These are phyloP conservation scores for Calliopum simillimum DNA, from an alignment of 2,888 invertebrate species.

Conservation along the genomic window DNA sequence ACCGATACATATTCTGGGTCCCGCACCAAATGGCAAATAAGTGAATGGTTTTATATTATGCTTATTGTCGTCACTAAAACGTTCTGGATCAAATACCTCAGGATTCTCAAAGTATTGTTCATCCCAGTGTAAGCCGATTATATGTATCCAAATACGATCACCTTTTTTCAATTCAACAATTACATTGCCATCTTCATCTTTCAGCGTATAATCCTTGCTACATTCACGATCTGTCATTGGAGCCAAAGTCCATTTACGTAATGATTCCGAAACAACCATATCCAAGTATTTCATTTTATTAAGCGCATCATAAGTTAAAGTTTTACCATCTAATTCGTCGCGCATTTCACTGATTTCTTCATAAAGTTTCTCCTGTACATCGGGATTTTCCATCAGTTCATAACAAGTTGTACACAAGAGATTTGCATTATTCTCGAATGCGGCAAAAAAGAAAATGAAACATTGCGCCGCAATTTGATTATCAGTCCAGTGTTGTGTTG, in stretches of 20 bases:
- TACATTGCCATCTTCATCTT: conserved; percentile 66
- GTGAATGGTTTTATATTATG: conserved; percentile 64
- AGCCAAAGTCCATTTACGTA: conserved; percentile 67
- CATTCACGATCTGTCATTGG: conserved; percentile 67
- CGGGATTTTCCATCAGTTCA: conserved; percentile 70
- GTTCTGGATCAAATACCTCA: conserved; percentile 70
- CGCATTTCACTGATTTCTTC: conserved; percentile 69
- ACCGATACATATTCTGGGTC: conserved; percentile 74
- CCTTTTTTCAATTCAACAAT: conserved; percentile 55
- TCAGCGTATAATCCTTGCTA: conserved; percentile 64
- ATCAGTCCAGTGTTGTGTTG: conserved; percentile 44
- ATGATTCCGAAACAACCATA: conserved; percentile 70
- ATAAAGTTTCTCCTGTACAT: conserved; percentile 69
- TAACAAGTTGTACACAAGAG: conserved; percentile 68
- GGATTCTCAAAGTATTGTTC: conserved; percentile 70
- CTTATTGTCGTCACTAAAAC: conserved; percentile 71
- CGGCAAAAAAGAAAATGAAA: conserved; percentile 69
- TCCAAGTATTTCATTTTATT: conserved; percentile 72
- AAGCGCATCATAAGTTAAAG: conserved; percentile 69
- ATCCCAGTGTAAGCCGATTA: conserved; percentile 68
- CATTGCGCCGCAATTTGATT: conserved; percentile 68
- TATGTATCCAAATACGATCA: conserved; percentile 66
- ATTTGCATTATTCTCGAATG: conserved; percentile 65
- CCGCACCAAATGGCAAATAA: conserved; percentile 71
- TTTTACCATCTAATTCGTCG: conserved; percentile 60